phyloP scores from a whole-genome alignment of 2,888 invertebrate genomes.

The Netelia virgata region DNA sequence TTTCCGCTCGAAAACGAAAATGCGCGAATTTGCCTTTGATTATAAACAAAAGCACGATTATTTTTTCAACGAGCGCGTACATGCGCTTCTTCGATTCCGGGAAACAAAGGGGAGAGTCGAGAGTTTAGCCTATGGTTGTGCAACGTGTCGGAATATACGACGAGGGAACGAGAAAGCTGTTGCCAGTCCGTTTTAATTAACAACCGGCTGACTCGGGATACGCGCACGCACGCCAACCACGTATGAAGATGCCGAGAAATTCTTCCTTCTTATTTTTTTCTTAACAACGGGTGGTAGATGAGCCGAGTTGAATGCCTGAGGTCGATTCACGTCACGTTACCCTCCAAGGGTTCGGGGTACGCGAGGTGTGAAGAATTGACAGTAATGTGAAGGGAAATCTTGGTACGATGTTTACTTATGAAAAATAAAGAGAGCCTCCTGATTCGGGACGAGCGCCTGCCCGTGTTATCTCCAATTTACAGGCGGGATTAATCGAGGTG shows the following conservation, averaged over 20 bases:
- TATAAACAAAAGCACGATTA: slow-evolving; percentile 47
- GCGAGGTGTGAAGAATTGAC: slow-evolving; percentile 71
- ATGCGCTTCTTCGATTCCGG: background rate
- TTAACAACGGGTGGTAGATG: slow-evolving; percentile 70
- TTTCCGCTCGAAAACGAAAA: background rate
- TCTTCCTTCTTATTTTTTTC: slow-evolving; percentile 36
- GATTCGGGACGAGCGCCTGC: background rate
- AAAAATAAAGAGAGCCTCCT: slow-evolving; percentile 54
- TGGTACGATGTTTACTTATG: slow-evolving; percentile 61
- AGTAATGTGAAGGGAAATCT: slow-evolving; percentile 68
- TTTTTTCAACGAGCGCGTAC: slow-evolving; percentile 11
- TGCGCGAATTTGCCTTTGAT: background rate
- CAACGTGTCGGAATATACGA: slow-evolving; percentile 60
- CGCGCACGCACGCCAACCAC: slow-evolving; percentile 41
- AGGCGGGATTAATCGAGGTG: background rate
- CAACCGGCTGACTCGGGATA: slow-evolving; percentile 56
- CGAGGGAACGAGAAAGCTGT: slow-evolving; percentile 62
- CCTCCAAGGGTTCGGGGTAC: slow-evolving; percentile 47
- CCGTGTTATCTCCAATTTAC: slow-evolving; percentile 18
- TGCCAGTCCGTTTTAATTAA: slow-evolving; percentile 67
- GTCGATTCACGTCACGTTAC: slow-evolving; percentile 69
- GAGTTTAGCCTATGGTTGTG: slow-evolving; percentile 50
- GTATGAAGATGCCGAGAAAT: slow-evolving; percentile 62
- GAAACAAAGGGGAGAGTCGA: slow-evolving; percentile 52
- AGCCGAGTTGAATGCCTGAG: slow-evolving; percentile 66